Conservation (phyloP, 1,140 invertebrate genomes). For the Mamestra configurata region DNA sequence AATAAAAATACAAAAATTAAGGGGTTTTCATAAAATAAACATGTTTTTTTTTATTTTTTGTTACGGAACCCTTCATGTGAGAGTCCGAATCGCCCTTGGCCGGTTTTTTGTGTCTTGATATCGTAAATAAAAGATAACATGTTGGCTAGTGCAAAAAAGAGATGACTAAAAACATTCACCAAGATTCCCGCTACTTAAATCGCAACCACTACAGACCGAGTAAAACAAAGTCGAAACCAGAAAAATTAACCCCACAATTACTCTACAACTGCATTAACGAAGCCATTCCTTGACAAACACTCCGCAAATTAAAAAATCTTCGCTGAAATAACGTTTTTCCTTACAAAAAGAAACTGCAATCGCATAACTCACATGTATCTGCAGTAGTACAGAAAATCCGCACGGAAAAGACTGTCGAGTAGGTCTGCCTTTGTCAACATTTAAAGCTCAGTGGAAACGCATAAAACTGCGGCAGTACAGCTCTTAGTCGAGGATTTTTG, state of each 20-base stretch:
- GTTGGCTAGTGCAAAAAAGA: too few species aligned
- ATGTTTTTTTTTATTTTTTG: too few species aligned
- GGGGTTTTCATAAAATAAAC: too few species aligned
- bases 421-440: constrained; percentile 47
- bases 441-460: constrained; percentile 49
- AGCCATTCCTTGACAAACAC: constrained; percentile 5
- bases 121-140: too few species aligned
- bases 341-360: not conserved
- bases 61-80: too few species aligned
- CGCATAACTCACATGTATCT: constrained; percentile 40
- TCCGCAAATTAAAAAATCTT: constrained; percentile 24
- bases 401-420: constrained; percentile 30
- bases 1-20: too few species aligned
- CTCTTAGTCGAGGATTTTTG: constrained; percentile 41
- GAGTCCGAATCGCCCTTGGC: too few species aligned
- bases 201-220: not conserved
- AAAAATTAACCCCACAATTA: constrained; percentile 26
- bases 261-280: constrained; percentile 5
- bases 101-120: too few species aligned
- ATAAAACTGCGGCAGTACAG: constrained; percentile 39
- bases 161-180: not conserved
- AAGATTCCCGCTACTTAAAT: not conserved
- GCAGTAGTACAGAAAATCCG: constrained; percentile 46
- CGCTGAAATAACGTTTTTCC: not conserved
- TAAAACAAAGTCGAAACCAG: not conserved